Evolutionary conservation across 2,888 invertebrate genomes (phyloP).

Genomic region (Volucella inanis): DNA sequence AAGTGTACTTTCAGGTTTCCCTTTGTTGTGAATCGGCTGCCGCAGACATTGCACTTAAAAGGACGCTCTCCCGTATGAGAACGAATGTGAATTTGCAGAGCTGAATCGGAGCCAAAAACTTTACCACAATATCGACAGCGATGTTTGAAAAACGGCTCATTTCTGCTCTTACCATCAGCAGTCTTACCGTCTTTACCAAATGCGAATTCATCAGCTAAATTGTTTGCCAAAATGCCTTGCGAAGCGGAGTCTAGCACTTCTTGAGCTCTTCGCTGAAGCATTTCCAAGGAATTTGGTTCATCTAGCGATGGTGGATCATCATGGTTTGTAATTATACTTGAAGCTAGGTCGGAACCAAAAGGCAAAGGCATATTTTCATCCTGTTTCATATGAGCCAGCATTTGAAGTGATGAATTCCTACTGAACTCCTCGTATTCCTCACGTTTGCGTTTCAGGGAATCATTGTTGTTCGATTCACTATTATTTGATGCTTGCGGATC

Average conservation of each 20-base stretch:
- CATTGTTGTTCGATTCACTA: constrained; percentile 67
- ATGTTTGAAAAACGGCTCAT: constrained; percentile 96
- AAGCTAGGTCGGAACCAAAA: constrained; percentile 81
- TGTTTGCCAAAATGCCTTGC: constrained; percentile 94
- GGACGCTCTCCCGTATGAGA: constrained; percentile 99
- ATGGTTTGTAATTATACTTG: constrained; percentile 92
- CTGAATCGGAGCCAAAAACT: constrained; percentile 97
- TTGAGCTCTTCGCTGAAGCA: constrained; percentile 95
- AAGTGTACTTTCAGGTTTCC: constrained; percentile 99
- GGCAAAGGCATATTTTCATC: constrained; percentile 82
- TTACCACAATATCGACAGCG: constrained; percentile 97
- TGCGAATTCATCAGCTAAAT: constrained; percentile 94
- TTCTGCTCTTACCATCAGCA: constrained; percentile 90
- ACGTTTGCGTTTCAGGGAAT: constrained; percentile 79
- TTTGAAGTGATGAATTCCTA: constrained; percentile 69
- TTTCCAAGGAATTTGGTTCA: constrained; percentile 94
- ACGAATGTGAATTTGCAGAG: constrained; percentile 98
- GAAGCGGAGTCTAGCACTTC: constrained; percentile 97
- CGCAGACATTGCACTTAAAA: constrained; percentile 99
- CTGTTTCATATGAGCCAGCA: constrained; percentile 76
- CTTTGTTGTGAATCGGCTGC: constrained; percentile 99
- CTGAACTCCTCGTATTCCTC: constrained; percentile 76
- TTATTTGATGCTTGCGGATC: constrained; percentile 33
- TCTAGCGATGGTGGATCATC: constrained; percentile 89
- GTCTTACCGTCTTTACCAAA: constrained; percentile 90